Percentiles rank a stretch among this genome's conserved stretches.
Conservation (phyloP, 1,140 invertebrate species). For the Ladona fulva region DNA sequence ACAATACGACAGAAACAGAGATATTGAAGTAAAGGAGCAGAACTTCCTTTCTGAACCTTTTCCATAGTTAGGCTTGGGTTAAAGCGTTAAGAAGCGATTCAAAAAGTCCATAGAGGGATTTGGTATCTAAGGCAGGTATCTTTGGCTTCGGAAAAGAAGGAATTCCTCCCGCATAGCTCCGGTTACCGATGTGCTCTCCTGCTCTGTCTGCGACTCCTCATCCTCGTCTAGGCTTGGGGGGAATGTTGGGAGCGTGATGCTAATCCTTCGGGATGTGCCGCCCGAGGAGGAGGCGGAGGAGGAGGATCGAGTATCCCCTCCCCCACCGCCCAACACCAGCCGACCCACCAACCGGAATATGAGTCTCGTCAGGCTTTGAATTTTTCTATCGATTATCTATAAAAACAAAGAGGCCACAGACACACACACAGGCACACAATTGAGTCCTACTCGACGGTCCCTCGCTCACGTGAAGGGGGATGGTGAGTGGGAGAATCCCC, state of each 20-base stretch:
- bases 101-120: too few species aligned
- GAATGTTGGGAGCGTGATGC: slow-evolving; percentile 44
- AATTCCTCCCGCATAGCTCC: not conserved
- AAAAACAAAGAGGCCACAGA: slow-evolving; percentile 9
- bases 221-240: slow-evolving; percentile 38
- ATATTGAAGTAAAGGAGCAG: too few species aligned
- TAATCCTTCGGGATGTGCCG: slow-evolving; percentile 39
- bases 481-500: too few species aligned
- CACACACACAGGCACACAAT: not conserved
- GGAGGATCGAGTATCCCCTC: slow-evolving; percentile 29
- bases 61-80: too few species aligned
- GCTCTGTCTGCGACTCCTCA: slow-evolving; percentile 34
- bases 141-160: too few species aligned
- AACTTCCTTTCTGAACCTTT: too few species aligned
- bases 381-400: slow-evolving; percentile 68
- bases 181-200: slow-evolving; percentile 21
- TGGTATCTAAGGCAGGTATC: too few species aligned
- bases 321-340: slow-evolving; percentile 35
- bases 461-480: too few species aligned
- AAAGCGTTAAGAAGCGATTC: too few species aligned
- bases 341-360: slow-evolving; percentile 57
- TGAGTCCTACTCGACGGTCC: not conserved
- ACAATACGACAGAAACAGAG: too few species aligned
- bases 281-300: slow-evolving; percentile 26
- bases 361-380: slow-evolving; percentile 57